Evolutionary conservation across 2,888 invertebrate species (phyloP), one percentile per base, ranked within the genome.

Genomic region (Blomia tropicalis): DNA sequence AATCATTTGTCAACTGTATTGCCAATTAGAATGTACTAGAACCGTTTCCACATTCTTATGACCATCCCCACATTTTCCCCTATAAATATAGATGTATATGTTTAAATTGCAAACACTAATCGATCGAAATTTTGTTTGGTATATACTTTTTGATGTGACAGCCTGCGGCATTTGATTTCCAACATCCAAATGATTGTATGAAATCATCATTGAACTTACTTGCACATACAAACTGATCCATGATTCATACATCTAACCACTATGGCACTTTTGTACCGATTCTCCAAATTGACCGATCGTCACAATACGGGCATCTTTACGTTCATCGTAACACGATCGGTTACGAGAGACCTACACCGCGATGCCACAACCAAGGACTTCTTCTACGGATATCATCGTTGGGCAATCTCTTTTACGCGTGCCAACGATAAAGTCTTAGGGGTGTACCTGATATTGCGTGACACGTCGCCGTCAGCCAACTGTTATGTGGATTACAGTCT

Each of bases 351-450:
- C 74, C 80, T 83, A 58, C 83, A 84, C 72, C 80, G 84, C 64
- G 85, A 86, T 75, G 83, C 85, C 70, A 84, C 83, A 66, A 83
- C 84, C 69, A 85, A 85, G 74, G 86, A 86, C 73, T 83, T 87
- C 74, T 80, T 82, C 67, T 86, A 85, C 74, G 84, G 84, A 60
- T 83, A 84, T 72, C 86, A 86, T 72, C 79, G 82, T 73, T 87
- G 86, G 86, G 83, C 84, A 27, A 83, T 86, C 68, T 83, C 83
- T 43, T 85, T 87, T 75, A 82, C 82, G 22, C 79, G 84, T 59
- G 82, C 81, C 54, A 85, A 85, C 72, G 85, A 85, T 71, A 82
- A 84, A 71, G 83, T 85, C 66, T 70, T 83, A 71, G 85, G 85
- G 43, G 84, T 85, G 14, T 85, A 83, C 73, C 77, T 87, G 69